Evolutionary conservation across 2,888 invertebrate genomes (phyloP).

Genomic region (Malachius bipustulatus): DNA sequence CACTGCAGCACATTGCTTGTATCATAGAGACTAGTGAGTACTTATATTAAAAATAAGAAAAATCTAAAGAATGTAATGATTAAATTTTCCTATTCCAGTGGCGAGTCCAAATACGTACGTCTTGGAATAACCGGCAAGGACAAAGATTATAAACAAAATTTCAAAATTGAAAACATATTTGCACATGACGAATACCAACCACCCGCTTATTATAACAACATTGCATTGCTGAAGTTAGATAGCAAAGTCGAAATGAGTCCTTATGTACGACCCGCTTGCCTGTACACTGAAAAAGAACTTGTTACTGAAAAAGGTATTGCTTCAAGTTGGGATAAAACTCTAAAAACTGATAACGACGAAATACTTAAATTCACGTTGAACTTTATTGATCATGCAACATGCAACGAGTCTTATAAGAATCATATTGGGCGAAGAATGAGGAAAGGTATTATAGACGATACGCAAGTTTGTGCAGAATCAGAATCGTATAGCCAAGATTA

Average conservation of each 20-base stretch:
- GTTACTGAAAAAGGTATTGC: conserved; percentile 29
- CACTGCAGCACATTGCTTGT: conserved; percentile 53
- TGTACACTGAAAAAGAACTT: too few relatives aligned
- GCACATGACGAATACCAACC: too few relatives aligned
- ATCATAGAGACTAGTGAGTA: conserved; percentile 17
- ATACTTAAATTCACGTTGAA: conserved; percentile 42
- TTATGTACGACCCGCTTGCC: too few relatives aligned
- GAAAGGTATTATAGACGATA: conserved; percentile 36
- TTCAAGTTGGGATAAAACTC: conserved; percentile 40
- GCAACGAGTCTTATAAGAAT: conserved; percentile 29
- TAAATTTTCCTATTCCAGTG: conserved; percentile 27
- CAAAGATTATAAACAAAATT: conserved; percentile 29
- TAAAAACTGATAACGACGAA: conserved; percentile 31
- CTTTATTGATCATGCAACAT: conserved; percentile 30
- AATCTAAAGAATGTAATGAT: not conserved
- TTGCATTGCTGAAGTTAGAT: too few relatives aligned
- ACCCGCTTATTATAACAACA: too few relatives aligned
- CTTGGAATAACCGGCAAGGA: conserved; percentile 38
- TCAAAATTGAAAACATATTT: conserved; percentile 26
- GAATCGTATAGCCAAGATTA: conserved; percentile 37
- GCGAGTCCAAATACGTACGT: conserved; percentile 32
- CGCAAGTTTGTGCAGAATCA: conserved; percentile 46
- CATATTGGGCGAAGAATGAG: conserved; percentile 23
- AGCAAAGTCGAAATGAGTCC: too few relatives aligned
- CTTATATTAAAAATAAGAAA: conserved; percentile 10